Percentiles rank a stretch among this genome's conserved stretches.
Conservation (phyloP, 2,888 invertebrate species). For the Ashinkailepas kermadecensis region DNA sequence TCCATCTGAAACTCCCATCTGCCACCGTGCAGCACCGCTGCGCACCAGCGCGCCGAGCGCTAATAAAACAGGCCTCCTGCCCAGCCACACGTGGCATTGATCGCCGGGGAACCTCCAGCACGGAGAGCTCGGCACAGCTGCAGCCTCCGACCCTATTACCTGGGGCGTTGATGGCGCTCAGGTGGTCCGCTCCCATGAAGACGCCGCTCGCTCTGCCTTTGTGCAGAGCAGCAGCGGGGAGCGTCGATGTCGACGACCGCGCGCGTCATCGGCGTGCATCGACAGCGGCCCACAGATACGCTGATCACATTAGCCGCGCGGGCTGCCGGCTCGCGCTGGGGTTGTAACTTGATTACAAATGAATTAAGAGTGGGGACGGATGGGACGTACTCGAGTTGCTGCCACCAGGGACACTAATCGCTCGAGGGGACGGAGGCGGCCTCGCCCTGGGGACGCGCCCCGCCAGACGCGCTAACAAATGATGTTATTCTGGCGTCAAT, state of each 20-base stretch:
- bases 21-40: not conserved
- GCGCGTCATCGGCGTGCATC: not conserved
- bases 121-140: not conserved
- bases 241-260: not conserved
- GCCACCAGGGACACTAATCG: not conserved
- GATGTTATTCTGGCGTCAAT: conserved; percentile 19
- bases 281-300: not conserved
- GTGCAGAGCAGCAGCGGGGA: not conserved
- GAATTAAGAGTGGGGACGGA: conserved; percentile 3
- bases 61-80: not conserved
- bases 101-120: not conserved
- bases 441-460: not conserved
- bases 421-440: not conserved
- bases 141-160: conserved; percentile 6
- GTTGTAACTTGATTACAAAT: conserved; percentile 22
- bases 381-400: not conserved
- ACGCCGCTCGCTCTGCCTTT: not conserved
- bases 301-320: not conserved
- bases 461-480: conserved; percentile 5
- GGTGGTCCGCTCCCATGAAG: not conserved
- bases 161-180: conserved; percentile 1
- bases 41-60: not conserved
- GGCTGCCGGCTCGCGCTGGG: not conserved
- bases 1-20: not conserved
- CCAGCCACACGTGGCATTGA: not conserved